Evolutionary conservation across 1,140 invertebrate genomes (phyloP).

Genomic region (Rhopalosiphum maidis): DNA sequence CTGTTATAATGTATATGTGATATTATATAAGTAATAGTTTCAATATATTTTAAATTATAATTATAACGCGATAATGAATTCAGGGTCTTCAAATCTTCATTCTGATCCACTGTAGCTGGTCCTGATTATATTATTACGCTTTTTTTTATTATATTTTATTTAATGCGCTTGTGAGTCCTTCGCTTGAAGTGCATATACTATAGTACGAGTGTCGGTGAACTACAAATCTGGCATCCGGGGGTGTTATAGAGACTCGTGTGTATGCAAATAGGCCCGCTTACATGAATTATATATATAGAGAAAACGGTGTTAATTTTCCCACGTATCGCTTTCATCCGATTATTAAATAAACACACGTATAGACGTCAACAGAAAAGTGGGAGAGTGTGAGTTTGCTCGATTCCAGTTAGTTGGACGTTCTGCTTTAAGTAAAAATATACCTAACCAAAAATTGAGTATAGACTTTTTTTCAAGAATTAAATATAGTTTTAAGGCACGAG

Average conservation of each 20-base stretch:
- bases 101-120: not conserved
- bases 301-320: conserved; percentile 57
- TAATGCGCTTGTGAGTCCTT: not conserved
- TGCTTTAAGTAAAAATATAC: conserved; percentile 2
- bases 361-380: not conserved
- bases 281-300: conserved; percentile 54
- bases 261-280: conserved; percentile 53
- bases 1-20: not conserved
- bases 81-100: not conserved
- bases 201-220: not conserved
- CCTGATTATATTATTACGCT: conserved; percentile 22
- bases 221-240: conserved; percentile 52
- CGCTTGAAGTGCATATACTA: not conserved
- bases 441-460: not conserved
- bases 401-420: not conserved
- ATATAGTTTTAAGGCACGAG: not conserved
- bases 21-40: not conserved
- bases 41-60: not conserved
- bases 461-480: not conserved
- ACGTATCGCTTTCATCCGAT: conserved; percentile 56
- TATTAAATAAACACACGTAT: conserved; percentile 49
- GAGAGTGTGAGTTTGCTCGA: not conserved
- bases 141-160: not conserved
- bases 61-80: not conserved
- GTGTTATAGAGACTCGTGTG: conserved; percentile 45